phyloP scores from a whole-genome alignment of 2,888 invertebrate species.

The Drosophila dives region DNA sequence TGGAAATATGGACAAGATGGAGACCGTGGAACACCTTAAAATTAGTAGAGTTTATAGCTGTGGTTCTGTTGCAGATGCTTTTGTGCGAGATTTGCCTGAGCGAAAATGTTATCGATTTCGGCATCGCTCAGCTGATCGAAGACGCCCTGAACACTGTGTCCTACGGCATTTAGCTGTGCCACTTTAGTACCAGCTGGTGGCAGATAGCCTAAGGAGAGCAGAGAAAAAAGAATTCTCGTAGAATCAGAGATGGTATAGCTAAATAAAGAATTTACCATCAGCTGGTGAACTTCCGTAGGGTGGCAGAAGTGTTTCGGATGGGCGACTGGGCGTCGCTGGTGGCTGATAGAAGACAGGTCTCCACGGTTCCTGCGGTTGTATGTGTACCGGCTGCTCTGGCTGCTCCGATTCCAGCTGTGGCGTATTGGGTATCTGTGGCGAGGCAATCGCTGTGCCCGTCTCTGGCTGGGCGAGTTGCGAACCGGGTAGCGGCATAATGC shows the following conservation, averaged over 20 bases:
- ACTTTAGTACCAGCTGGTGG: conserved; percentile 66
- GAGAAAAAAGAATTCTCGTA: background rate
- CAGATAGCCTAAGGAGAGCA: conserved; percentile 70
- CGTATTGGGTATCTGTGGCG: conserved; percentile 79
- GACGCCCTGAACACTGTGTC: conserved; percentile 51
- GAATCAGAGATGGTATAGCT: background rate
- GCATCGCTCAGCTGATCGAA: conserved; percentile 79
- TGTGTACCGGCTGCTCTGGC: conserved; percentile 41
- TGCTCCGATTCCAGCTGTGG: conserved; percentile 62
- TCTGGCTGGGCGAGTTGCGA: conserved; percentile 65
- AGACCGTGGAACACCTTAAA: conserved; percentile 1
- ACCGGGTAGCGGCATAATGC: conserved; percentile 70
- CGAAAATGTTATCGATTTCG: conserved; percentile 81
- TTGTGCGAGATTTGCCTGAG: conserved; percentile 77
- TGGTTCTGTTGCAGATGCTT: conserved; percentile 69
- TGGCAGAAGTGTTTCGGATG: conserved; percentile 80
- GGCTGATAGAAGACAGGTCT: conserved; percentile 75
- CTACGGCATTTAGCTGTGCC: conserved; percentile 43
- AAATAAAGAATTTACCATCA: conserved; percentile 63
- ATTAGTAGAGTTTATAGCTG: conserved; percentile 60
- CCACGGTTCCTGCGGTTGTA: conserved; percentile 74
- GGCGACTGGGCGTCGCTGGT: conserved; percentile 65
- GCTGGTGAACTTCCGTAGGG: conserved; percentile 77
- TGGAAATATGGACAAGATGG: conserved; percentile 27
- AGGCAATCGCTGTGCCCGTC: conserved; percentile 79